phyloP scores from a whole-genome alignment of 2,797 vertebrate species.

The Microctenopoma lineatum region DNA sequence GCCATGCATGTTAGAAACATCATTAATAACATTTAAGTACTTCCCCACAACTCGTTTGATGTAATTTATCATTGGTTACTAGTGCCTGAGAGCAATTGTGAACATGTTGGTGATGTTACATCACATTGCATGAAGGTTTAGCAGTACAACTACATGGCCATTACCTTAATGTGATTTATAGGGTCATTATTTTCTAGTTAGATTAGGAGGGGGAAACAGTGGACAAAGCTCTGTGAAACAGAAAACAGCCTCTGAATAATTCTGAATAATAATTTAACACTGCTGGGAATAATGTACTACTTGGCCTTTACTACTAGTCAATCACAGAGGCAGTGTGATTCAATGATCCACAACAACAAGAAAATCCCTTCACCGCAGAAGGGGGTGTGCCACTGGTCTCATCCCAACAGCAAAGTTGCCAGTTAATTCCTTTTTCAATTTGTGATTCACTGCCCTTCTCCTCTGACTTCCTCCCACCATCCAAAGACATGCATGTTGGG shows the following conservation, averaged over 20 bases:
- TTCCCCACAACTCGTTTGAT: neutral
- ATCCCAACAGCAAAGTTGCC: no score
- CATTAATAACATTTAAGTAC: constrained; percentile 3
- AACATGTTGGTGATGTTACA: neutral
- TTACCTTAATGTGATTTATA: constrained; percentile 11
- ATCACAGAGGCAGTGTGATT: no score
- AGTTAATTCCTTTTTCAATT: no score
- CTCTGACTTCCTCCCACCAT: no score
- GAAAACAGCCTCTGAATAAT: neutral
- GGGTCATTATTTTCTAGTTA: neutral
- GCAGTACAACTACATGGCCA: neutral
- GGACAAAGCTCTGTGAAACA: neutral
- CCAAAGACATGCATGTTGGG: no score
- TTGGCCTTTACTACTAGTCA: neutral
- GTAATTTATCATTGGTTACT: constrained; percentile 11
- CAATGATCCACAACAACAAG: neutral
- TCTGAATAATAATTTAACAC: neutral
- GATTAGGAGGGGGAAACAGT: neutral
- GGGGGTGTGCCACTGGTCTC: no score
- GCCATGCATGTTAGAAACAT: neutral
- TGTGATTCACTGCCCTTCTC: no score
- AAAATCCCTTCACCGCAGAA: no score
- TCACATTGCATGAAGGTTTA: neutral
- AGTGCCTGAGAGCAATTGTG: neutral
- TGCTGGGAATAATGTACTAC: neutral